Evolutionary conservation across 2,888 invertebrate species (phyloP).

Genomic region (Hyppa rectilinea): DNA sequence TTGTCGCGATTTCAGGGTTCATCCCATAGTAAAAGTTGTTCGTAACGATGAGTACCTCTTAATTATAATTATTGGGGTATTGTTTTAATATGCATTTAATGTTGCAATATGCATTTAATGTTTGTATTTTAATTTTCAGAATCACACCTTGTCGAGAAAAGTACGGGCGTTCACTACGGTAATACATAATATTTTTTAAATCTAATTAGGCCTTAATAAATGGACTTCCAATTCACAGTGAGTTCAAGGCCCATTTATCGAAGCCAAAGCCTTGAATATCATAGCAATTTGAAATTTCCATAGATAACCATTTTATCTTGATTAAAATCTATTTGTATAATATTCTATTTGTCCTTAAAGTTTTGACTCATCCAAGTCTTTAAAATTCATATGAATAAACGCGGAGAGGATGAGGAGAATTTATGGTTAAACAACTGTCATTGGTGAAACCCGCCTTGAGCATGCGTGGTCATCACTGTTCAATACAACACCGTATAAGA

Average conservation of each 20-base stretch:
- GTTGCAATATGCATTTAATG: not conserved
- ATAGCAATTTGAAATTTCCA: not conserved
- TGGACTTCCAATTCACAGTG: not conserved
- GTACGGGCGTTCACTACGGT: conserved; percentile 77
- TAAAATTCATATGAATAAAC: not conserved
- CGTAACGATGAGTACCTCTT: no score
- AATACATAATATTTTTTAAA: conserved; percentile 62
- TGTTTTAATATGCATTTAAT: no score
- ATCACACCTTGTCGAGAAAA: conserved; percentile 72
- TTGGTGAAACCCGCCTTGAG: not conserved
- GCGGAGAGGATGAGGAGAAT: not conserved
- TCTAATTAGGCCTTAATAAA: not conserved
- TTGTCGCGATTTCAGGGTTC: no score
- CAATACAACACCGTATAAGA: no score
- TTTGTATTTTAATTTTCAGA: conserved; percentile 72
- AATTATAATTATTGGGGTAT: no score
- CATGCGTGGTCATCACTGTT: no score
- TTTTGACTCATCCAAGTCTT: not conserved
- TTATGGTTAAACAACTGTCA: not conserved
- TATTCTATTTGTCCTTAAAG: not conserved
- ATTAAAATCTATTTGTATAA: not conserved
- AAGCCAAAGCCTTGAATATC: not conserved
- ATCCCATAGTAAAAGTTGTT: no score
- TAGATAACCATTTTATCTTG: not conserved
- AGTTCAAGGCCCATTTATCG: no score